A percentile compares a stretch with the other conserved stretches of the same genome.
These are phyloP conservation scores for Hippocampus zosterae DNA, from an alignment of 2,113 vertebrate genomes.

Conservation along the genomic window DNA sequence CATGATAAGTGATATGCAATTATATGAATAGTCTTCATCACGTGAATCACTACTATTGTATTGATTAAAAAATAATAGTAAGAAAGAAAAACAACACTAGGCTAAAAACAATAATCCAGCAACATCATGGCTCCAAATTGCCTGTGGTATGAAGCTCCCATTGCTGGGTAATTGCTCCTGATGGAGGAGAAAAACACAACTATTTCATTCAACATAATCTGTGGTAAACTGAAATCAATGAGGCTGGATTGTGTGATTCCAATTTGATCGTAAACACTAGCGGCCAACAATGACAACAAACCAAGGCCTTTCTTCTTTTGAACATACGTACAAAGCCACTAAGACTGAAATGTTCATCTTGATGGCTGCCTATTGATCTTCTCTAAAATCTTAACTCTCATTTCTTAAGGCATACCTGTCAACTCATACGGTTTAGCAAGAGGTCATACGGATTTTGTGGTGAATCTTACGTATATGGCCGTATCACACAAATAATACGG, in stretches of 20 bases:
- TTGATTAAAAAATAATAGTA: neutral
- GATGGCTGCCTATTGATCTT: constrained; percentile 46
- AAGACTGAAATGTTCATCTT: constrained; percentile 41
- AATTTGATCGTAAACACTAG: constrained; percentile 58
- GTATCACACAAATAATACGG: no score
- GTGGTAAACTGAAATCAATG: constrained; percentile 68
- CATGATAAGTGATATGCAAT: neutral
- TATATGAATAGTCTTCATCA: no score
- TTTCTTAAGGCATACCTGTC: no score
- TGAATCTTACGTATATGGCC: no score
- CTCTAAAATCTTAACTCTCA: constrained; percentile 17
- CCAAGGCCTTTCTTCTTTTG: constrained; percentile 20
- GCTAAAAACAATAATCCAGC: constrained; percentile 34
- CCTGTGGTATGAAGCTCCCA: constrained; percentile 33
- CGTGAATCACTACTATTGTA: neutral
- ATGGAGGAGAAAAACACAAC: constrained; percentile 37
- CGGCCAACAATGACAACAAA: constrained; percentile 60
- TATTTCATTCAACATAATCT: constrained; percentile 57
- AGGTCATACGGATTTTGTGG: no score
- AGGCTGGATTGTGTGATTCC: constrained; percentile 60
- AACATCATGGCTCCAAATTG: constrained; percentile 29
- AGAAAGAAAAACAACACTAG: neutral
- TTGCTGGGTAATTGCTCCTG: constrained; percentile 59
- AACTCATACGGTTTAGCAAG: no score
- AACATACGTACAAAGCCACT: constrained; percentile 39